These are phyloP conservation scores for Cranoglanis bouderius DNA, from an alignment of 2,113 vertebrate genomes.

Conservation along the genomic window DNA sequence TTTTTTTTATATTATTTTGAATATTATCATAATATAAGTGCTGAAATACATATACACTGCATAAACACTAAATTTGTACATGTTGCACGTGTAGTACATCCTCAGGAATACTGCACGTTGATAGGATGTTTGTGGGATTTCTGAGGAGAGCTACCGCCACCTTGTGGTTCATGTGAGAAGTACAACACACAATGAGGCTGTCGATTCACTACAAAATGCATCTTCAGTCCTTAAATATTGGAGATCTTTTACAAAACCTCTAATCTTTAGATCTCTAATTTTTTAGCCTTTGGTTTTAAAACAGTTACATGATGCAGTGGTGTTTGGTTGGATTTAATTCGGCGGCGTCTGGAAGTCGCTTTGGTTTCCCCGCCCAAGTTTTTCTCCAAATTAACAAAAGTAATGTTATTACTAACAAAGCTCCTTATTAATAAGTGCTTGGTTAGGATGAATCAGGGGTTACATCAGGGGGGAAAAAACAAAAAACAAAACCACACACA, in stretches of 20 bases:
- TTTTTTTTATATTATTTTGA: background rate
- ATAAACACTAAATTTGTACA: background rate
- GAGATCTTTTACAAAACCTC: background rate
- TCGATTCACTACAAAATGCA: background rate
- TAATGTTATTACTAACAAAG: background rate
- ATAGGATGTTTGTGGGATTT: background rate
- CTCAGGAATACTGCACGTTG: too few relatives aligned
- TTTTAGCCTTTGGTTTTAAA: background rate
- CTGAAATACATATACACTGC: background rate
- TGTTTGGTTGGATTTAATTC: background rate
- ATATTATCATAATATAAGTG: background rate
- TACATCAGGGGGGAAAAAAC: background rate
- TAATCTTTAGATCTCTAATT: too few relatives aligned
- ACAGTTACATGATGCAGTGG: background rate
- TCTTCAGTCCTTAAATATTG: background rate
- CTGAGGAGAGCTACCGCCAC: slow-evolving; percentile 47
- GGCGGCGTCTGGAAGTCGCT: background rate
- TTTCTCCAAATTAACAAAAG: background rate
- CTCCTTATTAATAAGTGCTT: background rate
- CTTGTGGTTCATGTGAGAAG: slow-evolving; percentile 61
- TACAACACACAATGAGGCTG: background rate
- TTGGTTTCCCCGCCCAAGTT: too few relatives aligned
- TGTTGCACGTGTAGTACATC: too few relatives aligned
- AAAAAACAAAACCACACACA: too few relatives aligned
- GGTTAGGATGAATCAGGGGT: background rate